These are phyloP conservation scores for Trachelus troglodyta DNA, from an alignment of 2,888 invertebrate species.

Conservation along the genomic window DNA sequence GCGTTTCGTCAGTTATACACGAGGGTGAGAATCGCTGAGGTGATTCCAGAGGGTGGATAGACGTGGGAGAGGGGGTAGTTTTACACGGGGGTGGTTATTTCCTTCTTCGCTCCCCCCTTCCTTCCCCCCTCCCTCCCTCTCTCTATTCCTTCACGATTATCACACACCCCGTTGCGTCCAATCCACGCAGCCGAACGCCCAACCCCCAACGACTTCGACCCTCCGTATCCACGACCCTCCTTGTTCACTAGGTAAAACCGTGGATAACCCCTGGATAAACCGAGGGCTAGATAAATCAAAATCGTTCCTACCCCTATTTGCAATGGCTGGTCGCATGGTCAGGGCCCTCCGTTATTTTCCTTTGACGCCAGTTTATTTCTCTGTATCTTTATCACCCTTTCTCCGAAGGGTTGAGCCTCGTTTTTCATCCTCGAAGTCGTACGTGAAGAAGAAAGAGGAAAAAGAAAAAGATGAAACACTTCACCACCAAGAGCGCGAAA, in stretches of 20 bases:
- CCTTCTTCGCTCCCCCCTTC: too few relatives aligned
- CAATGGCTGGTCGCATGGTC: too few relatives aligned
- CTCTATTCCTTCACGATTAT: conserved; percentile 51
- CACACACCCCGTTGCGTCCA: conserved; percentile 47
- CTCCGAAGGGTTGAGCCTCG: conserved; percentile 11
- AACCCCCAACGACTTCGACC: background rate
- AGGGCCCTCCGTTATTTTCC: too few relatives aligned
- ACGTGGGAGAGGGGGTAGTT: conserved; percentile 3
- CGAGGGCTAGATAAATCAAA: conserved; percentile 49
- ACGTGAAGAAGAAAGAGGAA: too few relatives aligned
- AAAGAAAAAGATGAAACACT: too few relatives aligned
- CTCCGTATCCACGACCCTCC: conserved; percentile 16
- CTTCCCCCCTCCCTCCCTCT: conserved; percentile 12
- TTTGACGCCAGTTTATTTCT: background rate
- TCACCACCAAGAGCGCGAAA: too few relatives aligned
- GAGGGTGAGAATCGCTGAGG: conserved; percentile 27
- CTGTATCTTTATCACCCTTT: background rate
- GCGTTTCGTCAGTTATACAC: conserved; percentile 37
- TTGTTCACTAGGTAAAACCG: conserved; percentile 10
- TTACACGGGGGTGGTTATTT: too few relatives aligned
- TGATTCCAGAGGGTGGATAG: conserved; percentile 12
- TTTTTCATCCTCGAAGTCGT: too few relatives aligned
- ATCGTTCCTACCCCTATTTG: conserved; percentile 31
- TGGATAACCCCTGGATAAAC: conserved; percentile 26
- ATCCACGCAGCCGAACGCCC: conserved; percentile 38